A percentile compares a stretch with the other conserved stretches of the same genome.
phyloP scores from a whole-genome alignment of 2,113 vertebrate genomes.

The Brachionichthys hirsutus region DNA sequence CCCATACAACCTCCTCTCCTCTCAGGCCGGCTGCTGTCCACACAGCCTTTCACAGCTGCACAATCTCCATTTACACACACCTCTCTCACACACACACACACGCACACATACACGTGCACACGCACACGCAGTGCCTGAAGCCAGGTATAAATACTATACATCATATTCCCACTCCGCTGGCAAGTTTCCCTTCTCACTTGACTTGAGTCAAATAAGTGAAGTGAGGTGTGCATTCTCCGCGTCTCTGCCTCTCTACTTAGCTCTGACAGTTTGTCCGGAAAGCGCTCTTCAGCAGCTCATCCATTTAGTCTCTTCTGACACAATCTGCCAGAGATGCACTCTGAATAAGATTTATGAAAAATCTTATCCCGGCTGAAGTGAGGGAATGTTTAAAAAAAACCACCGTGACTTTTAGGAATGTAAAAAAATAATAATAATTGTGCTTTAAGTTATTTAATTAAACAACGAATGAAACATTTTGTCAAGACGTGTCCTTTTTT shows the following conservation, averaged over 20 bases:
- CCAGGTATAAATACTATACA: constrained; percentile 68
- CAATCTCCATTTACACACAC: constrained; percentile 69
- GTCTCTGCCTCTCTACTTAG: constrained; percentile 33
- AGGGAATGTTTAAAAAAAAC: constrained; percentile 44
- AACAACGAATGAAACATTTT: too few species aligned
- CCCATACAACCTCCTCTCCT: constrained; percentile 39
- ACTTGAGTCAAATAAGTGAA: constrained; percentile 66
- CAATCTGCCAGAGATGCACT: constrained; percentile 57
- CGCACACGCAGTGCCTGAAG: constrained; percentile 48
- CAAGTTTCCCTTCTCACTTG: constrained; percentile 60
- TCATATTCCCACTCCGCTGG: constrained; percentile 63
- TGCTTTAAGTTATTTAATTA: not conserved
- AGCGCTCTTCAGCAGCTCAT: constrained; percentile 64
- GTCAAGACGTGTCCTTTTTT: too few species aligned
- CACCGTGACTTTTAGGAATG: constrained; percentile 19
- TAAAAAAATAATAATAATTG: not conserved
- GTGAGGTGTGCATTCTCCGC: constrained; percentile 60
- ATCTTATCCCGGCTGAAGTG: constrained; percentile 42
- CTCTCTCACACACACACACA: too few species aligned
- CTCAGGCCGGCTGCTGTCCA: constrained; percentile 44
- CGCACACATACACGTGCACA: not conserved
- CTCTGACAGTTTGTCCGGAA: constrained; percentile 69
- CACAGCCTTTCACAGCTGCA: constrained; percentile 65
- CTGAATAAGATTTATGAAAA: constrained; percentile 60
- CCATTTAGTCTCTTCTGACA: constrained; percentile 61